These are phyloP conservation scores for Tethya wilhelma DNA, from an alignment of 37 sponge, comb jelly and placozoan genomes.

Conservation along the genomic window DNA sequence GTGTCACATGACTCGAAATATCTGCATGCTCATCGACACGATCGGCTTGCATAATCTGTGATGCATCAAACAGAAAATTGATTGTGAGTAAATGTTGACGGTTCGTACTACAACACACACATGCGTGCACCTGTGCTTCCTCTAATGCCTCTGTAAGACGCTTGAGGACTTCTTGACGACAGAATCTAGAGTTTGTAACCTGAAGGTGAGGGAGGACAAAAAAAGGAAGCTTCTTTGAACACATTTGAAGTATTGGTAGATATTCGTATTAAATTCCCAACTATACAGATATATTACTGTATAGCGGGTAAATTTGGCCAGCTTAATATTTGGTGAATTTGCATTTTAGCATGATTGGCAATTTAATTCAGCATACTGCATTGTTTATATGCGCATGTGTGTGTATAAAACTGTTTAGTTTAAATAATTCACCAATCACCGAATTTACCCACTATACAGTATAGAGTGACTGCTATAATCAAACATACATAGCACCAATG, in stretches of 20 bases:
- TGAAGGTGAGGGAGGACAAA: not conserved
- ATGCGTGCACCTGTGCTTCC: conserved; percentile 47
- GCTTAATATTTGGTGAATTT: too few relatives aligned
- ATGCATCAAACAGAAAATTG: not conserved
- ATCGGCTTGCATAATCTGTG: conserved; percentile 42
- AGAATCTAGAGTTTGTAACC: conserved; percentile 67
- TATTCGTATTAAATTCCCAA: not conserved
- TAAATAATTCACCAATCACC: too few relatives aligned
- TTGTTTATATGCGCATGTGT: too few relatives aligned
- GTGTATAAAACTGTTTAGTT: too few relatives aligned
- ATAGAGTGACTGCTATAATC: too few relatives aligned
- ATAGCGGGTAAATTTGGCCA: too few relatives aligned
- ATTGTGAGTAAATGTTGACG: not conserved
- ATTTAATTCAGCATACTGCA: too few relatives aligned
- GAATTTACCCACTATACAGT: too few relatives aligned
- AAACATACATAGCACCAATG: too few relatives aligned
- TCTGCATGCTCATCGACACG: conserved; percentile 29
- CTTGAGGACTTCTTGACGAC: conserved; percentile 47
- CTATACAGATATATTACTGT: too few relatives aligned
- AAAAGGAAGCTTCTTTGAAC: not conserved
- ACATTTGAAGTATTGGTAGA: not conserved
- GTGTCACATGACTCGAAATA: conserved; percentile 36
- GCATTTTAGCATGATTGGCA: too few relatives aligned
- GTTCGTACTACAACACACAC: not conserved
- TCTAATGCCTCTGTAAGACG: conserved; percentile 31